These are phyloP conservation scores for Talpa occidentalis DNA, from an alignment of 2,113 vertebrate species.

Conservation along the genomic window DNA sequence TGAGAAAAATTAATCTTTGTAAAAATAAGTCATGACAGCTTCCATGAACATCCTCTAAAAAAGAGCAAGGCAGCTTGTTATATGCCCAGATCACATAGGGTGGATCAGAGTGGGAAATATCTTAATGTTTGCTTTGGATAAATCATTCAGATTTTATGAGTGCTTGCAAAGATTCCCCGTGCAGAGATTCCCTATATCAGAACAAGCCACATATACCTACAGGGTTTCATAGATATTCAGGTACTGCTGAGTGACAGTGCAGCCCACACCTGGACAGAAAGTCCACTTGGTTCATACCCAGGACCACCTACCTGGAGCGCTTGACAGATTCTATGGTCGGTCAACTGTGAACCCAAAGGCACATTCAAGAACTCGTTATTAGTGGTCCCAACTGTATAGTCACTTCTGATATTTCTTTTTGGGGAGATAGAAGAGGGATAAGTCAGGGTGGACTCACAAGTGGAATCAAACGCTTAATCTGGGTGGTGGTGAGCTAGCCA, in stretches of 20 bases:
- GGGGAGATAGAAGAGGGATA: not conserved
- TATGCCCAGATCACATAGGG: not conserved
- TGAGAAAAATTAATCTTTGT: conserved; percentile 2
- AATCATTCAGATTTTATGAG: not conserved
- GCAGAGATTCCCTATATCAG: not conserved
- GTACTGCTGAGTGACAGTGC: not conserved
- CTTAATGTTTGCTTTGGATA: not conserved
- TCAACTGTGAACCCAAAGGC: not conserved
- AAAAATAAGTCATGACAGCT: conserved; percentile 15
- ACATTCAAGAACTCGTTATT: not conserved
- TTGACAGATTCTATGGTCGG: not conserved
- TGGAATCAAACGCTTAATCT: not conserved
- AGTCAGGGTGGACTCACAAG: not conserved
- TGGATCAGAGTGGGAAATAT: not conserved
- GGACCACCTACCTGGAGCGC: not conserved
- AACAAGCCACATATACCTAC: not conserved
- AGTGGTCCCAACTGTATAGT: not conserved
- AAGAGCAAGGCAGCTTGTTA: conserved; percentile 34
- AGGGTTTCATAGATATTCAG: not conserved
- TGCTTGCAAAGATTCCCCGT: not conserved
- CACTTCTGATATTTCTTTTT: not conserved
- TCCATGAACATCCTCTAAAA: not conserved
- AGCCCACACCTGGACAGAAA: not conserved
- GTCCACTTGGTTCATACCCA: not conserved
- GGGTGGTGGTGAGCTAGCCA: not conserved